phyloP scores from a whole-genome alignment of 2,888 invertebrate genomes.

The Erebia palarica region DNA sequence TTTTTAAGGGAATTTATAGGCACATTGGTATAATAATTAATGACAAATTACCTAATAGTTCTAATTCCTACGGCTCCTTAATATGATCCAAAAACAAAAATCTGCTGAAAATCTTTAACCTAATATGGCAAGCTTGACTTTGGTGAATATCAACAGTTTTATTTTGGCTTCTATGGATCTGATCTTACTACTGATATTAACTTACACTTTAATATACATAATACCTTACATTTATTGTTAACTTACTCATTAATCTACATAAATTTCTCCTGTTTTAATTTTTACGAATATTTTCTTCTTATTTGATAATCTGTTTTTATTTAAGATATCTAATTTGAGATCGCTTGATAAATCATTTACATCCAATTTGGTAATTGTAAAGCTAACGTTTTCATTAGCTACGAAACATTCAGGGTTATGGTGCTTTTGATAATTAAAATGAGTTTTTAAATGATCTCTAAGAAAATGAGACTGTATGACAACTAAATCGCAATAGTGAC shows the following conservation, averaged over 20 bases:
- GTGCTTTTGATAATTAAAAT: constrained; percentile 85
- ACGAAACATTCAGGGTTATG: constrained; percentile 83
- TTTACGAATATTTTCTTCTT: constrained; percentile 71
- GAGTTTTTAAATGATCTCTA: constrained; percentile 90
- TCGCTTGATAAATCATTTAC: constrained; percentile 62
- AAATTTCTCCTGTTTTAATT: constrained; percentile 68
- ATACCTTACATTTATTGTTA: constrained; percentile 8
- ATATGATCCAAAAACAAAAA: constrained; percentile 43
- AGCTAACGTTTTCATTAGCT: constrained; percentile 83
- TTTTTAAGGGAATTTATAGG: neutral
- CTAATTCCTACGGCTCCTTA: neutral
- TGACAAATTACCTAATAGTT: constrained; percentile 5
- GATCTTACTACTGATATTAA: constrained; percentile 36
- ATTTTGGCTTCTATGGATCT: constrained; percentile 42
- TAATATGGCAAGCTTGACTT: constrained; percentile 81
- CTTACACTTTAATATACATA: constrained; percentile 27
- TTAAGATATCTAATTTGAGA: constrained; percentile 67
- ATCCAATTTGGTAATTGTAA: constrained; percentile 78
- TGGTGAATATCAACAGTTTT: constrained; percentile 68
- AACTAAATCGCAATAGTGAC: constrained; percentile 92
- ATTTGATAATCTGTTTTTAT: constrained; percentile 53
- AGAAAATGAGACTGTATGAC: constrained; percentile 88
- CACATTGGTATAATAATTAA: constrained; percentile 1
- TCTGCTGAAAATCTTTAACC: constrained; percentile 59
- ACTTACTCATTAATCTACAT: constrained; percentile 41